Evolutionary conservation across 2,113 vertebrate genomes (phyloP).

Genomic region (Scartelaos histophorus): DNA sequence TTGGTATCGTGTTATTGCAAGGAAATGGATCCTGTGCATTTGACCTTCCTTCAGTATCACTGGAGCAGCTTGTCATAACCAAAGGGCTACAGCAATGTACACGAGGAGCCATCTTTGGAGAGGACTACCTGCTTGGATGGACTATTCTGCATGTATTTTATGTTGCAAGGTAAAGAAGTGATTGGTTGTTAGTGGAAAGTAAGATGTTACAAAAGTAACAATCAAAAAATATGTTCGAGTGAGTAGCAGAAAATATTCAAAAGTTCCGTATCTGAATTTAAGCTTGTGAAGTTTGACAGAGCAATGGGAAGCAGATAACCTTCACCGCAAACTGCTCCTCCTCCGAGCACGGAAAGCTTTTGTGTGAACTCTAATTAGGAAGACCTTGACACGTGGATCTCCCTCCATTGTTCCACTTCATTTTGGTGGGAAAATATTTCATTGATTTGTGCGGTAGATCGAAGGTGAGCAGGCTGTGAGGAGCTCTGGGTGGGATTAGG

Average conservation of each 20-base stretch:
- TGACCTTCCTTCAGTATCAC: no score
- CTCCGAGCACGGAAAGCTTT: conserved; percentile 60
- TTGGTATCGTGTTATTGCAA: no score
- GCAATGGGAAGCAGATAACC: conserved; percentile 57
- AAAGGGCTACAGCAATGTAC: no score
- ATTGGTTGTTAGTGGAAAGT: no score
- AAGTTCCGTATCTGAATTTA: conserved; percentile 31
- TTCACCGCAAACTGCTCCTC: conserved; percentile 57
- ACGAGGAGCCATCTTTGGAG: no score
- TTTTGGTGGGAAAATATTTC: conserved; percentile 83
- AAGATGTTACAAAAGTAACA: background rate
- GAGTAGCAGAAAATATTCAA: conserved; percentile 15
- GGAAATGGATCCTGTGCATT: no score
- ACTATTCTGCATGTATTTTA: no score
- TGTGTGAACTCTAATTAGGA: conserved; percentile 76
- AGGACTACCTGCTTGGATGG: no score
- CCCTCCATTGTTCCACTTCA: conserved; percentile 69
- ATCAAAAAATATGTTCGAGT: background rate
- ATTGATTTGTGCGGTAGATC: conserved; percentile 76
- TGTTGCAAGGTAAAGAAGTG: background rate
- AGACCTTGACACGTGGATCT: conserved; percentile 67
- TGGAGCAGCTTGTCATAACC: no score
- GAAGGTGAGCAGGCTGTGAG: conserved; percentile 62
- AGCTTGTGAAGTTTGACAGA: conserved; percentile 55
- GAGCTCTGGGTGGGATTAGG: conserved; percentile 76